Evolutionary conservation across 1,140 invertebrate genomes (phyloP).

Genomic region (Diorhabda elongata): DNA sequence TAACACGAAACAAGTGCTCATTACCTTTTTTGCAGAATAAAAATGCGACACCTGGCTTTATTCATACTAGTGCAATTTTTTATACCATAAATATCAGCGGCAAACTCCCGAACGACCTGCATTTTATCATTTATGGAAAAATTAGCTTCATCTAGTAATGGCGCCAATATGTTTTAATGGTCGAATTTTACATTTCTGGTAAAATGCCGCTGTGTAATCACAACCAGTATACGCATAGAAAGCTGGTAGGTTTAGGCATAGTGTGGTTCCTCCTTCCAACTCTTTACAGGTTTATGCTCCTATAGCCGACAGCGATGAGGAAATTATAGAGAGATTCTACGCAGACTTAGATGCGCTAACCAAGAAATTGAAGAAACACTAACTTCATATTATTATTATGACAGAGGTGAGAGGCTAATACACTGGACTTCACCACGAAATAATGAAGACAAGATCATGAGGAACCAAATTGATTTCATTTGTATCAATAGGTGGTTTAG

Average conservation of each 20-base stretch:
- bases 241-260: conserved; percentile 4
- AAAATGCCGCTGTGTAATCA: conserved; percentile 7
- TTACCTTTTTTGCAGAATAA: neutral
- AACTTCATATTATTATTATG: no score
- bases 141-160: conserved; percentile 9
- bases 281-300: no score
- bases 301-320: no score
- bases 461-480: no score
- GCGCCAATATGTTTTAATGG: neutral
- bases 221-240: neutral
- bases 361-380: no score
- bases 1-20: conserved; percentile 1
- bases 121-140: conserved; percentile 9
- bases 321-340: no score
- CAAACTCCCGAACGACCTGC: neutral
- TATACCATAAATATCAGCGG: conserved; percentile 4
- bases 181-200: neutral
- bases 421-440: no score
- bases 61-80: conserved; percentile 12
- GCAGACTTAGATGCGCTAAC: no score
- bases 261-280: neutral
- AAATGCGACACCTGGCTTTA: no score
- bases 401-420: no score
- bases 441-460: no score
- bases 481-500: no score